Evolutionary conservation across 2,888 invertebrate species (phyloP), one percentile per base, ranked within the genome.

Genomic region (Drosophila mettleri): DNA sequence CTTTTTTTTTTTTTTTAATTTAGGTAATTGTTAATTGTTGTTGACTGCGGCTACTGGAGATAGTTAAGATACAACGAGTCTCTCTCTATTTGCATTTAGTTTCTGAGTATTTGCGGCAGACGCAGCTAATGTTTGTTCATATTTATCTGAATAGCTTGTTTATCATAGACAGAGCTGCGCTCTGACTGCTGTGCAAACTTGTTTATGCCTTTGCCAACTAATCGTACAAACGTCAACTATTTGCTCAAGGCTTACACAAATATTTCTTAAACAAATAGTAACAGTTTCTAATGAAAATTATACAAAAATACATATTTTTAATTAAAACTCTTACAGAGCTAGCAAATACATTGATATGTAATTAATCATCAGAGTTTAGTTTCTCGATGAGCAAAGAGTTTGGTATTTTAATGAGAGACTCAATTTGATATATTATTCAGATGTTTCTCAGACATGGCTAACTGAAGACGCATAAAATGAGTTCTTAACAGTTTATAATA

Each of bases 201-300:
- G 73, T 82, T 82, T 82, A 55, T 85, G 75, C 33, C 65, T 74
- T 66, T 66, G 41, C 33, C 48, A 75, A 75, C 86, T 76, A 76
- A 33, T 27, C 43, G 27, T 24, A 38, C 22, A 33, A 63, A 78
- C 69, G 84, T 80, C 72, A 74, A 77, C 70, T 86, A 89, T 87
- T 86, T 89, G 89, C 66, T 29, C 18, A 57, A 69, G 67, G 62
- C 81, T 82, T 72, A 65, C 64, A 80, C 72, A 78, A 85, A 89
- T 82, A 82, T 90, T 90, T 87, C 31, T 36, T 49, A 70, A 51
- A 38, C 77, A 89, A 89, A 87, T 85, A 89, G 67, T 64, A 69
- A 67, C 61, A 78, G 59, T 73, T 74, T 70, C 76, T 48, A 80
- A 31, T 66, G 78, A 80, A 80, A 84, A 69, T 74, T 63, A 63